A percentile compares a stretch with the other conserved stretches of the same genome.
phyloP scores from a whole-genome alignment of 2,113 vertebrate species.

The Clupea harengus region DNA sequence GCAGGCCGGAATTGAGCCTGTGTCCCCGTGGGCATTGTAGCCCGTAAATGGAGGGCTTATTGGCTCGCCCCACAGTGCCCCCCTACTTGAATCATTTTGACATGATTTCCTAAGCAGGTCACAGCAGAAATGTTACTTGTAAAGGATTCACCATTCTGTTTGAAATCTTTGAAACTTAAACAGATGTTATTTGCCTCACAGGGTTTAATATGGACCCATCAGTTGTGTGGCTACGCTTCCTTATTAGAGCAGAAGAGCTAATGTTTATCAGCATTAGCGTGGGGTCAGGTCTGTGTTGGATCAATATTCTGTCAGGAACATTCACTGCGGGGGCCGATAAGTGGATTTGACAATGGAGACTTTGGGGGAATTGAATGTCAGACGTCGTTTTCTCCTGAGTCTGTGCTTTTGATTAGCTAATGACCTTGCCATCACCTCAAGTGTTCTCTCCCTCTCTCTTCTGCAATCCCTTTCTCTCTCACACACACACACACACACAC shows the following conservation, averaged over 20 bases:
- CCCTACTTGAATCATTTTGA: no score
- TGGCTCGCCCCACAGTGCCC: no score
- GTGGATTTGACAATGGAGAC: background rate
- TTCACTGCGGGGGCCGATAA: background rate
- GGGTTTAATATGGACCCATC: background rate
- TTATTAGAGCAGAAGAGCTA: background rate
- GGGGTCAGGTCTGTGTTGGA: background rate
- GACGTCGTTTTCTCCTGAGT: background rate
- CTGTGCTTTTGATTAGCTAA: conserved; percentile 9
- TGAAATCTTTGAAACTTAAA: background rate
- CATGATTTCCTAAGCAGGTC: no score
- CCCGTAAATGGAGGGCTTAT: no score
- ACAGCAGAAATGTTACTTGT: no score
- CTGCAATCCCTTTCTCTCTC: background rate
- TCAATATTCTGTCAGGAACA: background rate
- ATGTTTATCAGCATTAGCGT: background rate
- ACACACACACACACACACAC: background rate
- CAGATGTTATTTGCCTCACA: background rate
- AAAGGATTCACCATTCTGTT: no score
- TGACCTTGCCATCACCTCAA: conserved; percentile 3
- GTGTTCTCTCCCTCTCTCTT: background rate
- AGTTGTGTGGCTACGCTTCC: background rate
- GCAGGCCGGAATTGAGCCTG: no score
- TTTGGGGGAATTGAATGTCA: background rate
- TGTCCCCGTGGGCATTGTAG: no score